These are phyloP conservation scores for Gymnocypris eckloni DNA, from an alignment of 2,797 vertebrate genomes.

Conservation along the genomic window DNA sequence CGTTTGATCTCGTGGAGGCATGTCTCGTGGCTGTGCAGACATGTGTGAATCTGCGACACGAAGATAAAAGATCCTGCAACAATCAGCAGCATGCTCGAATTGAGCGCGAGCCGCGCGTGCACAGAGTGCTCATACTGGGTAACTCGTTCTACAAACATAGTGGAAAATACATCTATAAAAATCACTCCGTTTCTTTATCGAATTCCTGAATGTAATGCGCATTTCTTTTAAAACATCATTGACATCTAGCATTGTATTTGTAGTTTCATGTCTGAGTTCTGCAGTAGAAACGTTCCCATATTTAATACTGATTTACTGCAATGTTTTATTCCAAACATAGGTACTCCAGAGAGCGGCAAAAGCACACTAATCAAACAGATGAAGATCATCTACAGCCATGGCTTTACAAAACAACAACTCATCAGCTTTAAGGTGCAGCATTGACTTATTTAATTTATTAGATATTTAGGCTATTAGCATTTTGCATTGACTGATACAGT, in stretches of 20 bases:
- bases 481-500: background rate
- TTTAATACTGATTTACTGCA: background rate
- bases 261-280: background rate
- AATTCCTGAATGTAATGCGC: background rate
- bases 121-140: slow-evolving; percentile 81
- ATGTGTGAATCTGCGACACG: slow-evolving; percentile 71
- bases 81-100: slow-evolving; percentile 66
- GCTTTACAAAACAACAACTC: slow-evolving; percentile 78
- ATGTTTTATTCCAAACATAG: slow-evolving; percentile 57
- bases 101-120: slow-evolving; percentile 71
- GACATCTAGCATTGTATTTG: background rate
- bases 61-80: slow-evolving; percentile 71
- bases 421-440: slow-evolving; percentile 76
- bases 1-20: slow-evolving; percentile 57
- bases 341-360: slow-evolving; percentile 79
- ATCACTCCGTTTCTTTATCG: background rate
- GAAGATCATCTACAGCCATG: slow-evolving; percentile 78
- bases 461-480: background rate
- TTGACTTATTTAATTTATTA: background rate
- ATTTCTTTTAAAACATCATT: background rate
- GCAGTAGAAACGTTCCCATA: background rate
- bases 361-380: slow-evolving; percentile 82
- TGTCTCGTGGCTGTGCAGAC: slow-evolving; percentile 67
- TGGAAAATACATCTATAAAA: background rate
- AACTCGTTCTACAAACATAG: slow-evolving; percentile 10